Percentiles rank a stretch among this genome's conserved stretches.
phyloP scores from a whole-genome alignment of 92 coral and sea anemone species.

The Zoanthus sansibaricus region DNA sequence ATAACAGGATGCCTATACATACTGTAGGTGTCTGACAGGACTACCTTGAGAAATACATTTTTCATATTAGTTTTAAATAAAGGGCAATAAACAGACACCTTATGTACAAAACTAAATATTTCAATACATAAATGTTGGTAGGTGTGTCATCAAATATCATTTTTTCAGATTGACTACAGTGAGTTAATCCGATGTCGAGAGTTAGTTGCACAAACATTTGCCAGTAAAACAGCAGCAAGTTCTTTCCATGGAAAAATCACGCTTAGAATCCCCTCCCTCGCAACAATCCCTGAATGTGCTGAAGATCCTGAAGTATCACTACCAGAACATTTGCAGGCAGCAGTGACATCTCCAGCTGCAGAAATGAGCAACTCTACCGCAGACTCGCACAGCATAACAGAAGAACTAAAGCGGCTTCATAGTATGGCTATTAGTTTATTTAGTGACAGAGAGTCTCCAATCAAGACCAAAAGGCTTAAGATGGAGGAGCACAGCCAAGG shows the following conservation, averaged over 20 bases:
- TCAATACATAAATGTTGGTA: too few relatives aligned
- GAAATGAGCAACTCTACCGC: conserved; percentile 41
- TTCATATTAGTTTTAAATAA: too few relatives aligned
- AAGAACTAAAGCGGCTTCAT: conserved; percentile 76
- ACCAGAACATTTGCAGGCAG: conserved; percentile 74
- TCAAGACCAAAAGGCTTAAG: conserved; percentile 61
- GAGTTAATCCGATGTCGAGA: conserved; percentile 76
- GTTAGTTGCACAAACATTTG: conserved; percentile 56
- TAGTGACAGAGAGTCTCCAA: conserved; percentile 65
- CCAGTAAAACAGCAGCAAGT: conserved; percentile 8
- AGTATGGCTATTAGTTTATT: conserved; percentile 66
- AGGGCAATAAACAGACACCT: too few relatives aligned
- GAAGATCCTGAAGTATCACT: conserved; percentile 59
- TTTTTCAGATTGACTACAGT: conserved; percentile 58
- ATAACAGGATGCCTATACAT: too few relatives aligned
- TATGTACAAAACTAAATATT: too few relatives aligned
- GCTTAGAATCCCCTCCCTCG: conserved; percentile 53
- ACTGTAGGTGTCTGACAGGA: too few relatives aligned
- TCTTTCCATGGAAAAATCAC: conserved; percentile 35
- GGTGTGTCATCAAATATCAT: neutral
- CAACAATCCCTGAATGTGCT: conserved; percentile 71
- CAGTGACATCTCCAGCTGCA: conserved; percentile 46
- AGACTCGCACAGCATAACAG: conserved; percentile 60
- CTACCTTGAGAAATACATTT: too few relatives aligned
- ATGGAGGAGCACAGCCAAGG: conserved; percentile 58